Conservation (phyloP, 2,113 vertebrate genomes). For the Ancistrus triradiatus region DNA sequence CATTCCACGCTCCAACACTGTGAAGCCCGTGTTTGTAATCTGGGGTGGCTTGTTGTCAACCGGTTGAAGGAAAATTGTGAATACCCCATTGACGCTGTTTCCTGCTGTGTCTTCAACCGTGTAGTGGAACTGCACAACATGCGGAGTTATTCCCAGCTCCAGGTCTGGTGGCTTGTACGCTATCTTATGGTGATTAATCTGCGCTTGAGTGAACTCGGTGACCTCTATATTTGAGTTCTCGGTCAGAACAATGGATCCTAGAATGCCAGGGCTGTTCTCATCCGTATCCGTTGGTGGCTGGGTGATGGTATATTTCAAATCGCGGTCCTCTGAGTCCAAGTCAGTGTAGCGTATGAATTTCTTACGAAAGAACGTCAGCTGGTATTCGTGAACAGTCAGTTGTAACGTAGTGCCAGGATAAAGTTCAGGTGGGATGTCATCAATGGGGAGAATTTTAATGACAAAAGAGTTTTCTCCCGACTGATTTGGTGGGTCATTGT, state of each 20-base stretch:
- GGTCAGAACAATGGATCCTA: constrained; percentile 82
- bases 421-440: constrained; percentile 85
- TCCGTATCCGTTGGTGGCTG: constrained; percentile 84
- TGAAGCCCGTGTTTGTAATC: constrained; percentile 89
- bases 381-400: constrained; percentile 87
- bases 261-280: constrained; percentile 72
- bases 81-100: constrained; percentile 74
- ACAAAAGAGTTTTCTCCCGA: constrained; percentile 79
- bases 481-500: constrained; percentile 90
- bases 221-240: constrained; percentile 78
- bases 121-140: constrained; percentile 83
- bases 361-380: constrained; percentile 79
- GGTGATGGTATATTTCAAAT: constrained; percentile 79
- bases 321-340: constrained; percentile 87
- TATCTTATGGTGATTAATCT: constrained; percentile 96
- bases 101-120: constrained; percentile 83
- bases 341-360: constrained; percentile 87
- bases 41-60: constrained; percentile 90
- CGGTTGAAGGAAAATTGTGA: constrained; percentile 85
- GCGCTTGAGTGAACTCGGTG: constrained; percentile 87
- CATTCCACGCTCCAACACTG: constrained; percentile 72
- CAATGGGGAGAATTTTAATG: constrained; percentile 81
- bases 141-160: constrained; percentile 85
- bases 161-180: constrained; percentile 83
- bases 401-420: constrained; percentile 78